phyloP scores from a whole-genome alignment of 2,113 vertebrate species.

The Rynchops niger region DNA sequence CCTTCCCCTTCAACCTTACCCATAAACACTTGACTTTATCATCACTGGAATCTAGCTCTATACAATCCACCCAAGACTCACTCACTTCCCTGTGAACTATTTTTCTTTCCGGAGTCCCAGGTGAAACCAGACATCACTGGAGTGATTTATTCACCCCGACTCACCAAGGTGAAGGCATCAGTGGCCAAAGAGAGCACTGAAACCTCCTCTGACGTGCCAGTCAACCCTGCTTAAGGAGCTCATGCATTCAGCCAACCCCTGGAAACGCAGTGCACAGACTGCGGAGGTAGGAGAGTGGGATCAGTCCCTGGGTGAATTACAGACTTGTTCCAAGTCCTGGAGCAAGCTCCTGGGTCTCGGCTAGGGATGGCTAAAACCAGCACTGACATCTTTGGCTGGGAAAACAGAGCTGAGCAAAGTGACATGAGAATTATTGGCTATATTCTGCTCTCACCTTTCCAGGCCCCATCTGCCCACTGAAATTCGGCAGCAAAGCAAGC shows the following conservation, averaged over 20 bases:
- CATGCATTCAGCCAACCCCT: not conserved
- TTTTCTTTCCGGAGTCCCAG: not conserved
- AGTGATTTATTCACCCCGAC: not conserved
- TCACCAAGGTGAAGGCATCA: not conserved
- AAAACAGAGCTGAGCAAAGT: not conserved
- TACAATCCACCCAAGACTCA: accelerated
- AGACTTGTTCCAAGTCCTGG: not conserved
- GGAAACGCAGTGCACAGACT: not conserved
- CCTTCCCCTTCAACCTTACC: too few species aligned
- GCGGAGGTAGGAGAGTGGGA: not conserved
- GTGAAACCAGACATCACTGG: not conserved
- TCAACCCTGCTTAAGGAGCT: not conserved
- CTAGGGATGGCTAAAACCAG: not conserved
- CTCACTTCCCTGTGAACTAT: not conserved
- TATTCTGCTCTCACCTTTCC: not conserved
- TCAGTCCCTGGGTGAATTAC: not conserved
- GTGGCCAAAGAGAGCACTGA: not conserved
- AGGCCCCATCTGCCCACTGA: not conserved
- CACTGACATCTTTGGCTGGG: not conserved
- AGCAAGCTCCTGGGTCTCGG: not conserved
- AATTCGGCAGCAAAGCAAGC: not conserved
- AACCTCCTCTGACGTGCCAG: not conserved
- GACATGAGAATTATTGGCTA: not conserved
- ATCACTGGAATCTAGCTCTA: too few species aligned
- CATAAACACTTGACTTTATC: too few species aligned